Percentiles rank a stretch among this genome's conserved stretches.
Evolutionary conservation across 2,888 invertebrate genomes (phyloP).

Genomic region (Amiota minor): DNA sequence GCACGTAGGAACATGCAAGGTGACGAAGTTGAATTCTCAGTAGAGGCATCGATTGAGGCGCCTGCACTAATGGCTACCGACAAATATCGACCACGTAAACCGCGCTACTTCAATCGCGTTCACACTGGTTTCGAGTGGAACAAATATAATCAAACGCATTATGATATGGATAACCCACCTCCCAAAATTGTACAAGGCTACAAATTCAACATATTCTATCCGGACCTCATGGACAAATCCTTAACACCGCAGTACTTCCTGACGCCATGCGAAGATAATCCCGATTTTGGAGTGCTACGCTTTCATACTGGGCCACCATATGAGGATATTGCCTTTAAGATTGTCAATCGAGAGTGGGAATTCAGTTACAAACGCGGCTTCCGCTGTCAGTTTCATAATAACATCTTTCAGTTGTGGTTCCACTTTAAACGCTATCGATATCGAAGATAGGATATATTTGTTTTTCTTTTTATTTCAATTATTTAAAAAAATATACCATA

Average conservation of each 20-base stretch:
- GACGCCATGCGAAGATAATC: constrained; percentile 92
- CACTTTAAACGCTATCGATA: constrained; percentile 99
- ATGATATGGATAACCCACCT: constrained; percentile 99
- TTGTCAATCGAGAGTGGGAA: constrained; percentile 99
- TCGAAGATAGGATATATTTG: constrained; percentile 77
- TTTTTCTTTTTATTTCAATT: not conserved
- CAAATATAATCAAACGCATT: constrained; percentile 99
- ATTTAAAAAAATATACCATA: not conserved
- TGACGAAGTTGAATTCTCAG: constrained; percentile 94
- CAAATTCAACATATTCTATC: constrained; percentile 99
- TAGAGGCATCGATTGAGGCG: constrained; percentile 88
- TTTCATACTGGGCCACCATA: constrained; percentile 99
- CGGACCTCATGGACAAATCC: constrained; percentile 95
- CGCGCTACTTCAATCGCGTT: constrained; percentile 96
- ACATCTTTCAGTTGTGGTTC: constrained; percentile 99
- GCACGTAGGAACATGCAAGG: constrained; percentile 88
- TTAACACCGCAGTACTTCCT: constrained; percentile 94
- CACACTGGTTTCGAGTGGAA: constrained; percentile 99
- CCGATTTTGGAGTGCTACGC: constrained; percentile 93
- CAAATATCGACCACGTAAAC: constrained; percentile 97
- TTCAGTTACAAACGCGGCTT: constrained; percentile 98
- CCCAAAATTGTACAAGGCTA: constrained; percentile 99
- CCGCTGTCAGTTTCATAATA: constrained; percentile 99
- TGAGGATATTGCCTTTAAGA: constrained; percentile 99
- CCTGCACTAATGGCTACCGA: constrained; percentile 92